Conservation (phyloP, 2,888 invertebrate genomes). For the Chaetogeoica ovagalla region DNA sequence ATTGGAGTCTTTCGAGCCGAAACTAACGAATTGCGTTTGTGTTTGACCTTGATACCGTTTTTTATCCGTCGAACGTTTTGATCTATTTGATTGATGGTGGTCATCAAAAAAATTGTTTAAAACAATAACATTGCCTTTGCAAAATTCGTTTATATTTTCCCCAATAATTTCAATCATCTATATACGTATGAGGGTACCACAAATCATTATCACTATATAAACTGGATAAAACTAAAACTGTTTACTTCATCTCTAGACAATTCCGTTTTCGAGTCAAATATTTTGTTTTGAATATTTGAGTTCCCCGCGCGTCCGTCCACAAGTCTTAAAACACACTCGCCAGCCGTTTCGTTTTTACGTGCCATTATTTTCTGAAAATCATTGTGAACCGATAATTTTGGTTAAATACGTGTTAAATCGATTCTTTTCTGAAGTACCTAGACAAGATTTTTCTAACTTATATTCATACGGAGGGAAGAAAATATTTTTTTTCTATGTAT, state of each 20-base stretch:
- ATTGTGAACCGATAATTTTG: not conserved
- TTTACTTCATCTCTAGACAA: constrained; percentile 15
- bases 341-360: not conserved
- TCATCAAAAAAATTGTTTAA: not conserved
- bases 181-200: too few species aligned
- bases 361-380: constrained; percentile 26
- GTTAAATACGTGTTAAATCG: not conserved
- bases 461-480: too few species aligned
- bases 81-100: not conserved
- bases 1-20: constrained; percentile 62
- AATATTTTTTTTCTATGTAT: too few species aligned
- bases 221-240: not conserved
- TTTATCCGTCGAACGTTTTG: constrained; percentile 24
- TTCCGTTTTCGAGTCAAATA: constrained; percentile 2
- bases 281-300: not conserved
- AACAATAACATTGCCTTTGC: constrained; percentile 9
- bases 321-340: constrained; percentile 3
- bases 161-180: constrained; percentile 38
- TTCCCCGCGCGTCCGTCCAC: not conserved
- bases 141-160: constrained; percentile 33
- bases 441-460: not conserved
- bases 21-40: constrained; percentile 80
- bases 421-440: not conserved
- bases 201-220: not conserved
- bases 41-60: constrained; percentile 70